Conservation (phyloP, 2,113 vertebrate genomes). For the Leptodactylus fuscus region DNA sequence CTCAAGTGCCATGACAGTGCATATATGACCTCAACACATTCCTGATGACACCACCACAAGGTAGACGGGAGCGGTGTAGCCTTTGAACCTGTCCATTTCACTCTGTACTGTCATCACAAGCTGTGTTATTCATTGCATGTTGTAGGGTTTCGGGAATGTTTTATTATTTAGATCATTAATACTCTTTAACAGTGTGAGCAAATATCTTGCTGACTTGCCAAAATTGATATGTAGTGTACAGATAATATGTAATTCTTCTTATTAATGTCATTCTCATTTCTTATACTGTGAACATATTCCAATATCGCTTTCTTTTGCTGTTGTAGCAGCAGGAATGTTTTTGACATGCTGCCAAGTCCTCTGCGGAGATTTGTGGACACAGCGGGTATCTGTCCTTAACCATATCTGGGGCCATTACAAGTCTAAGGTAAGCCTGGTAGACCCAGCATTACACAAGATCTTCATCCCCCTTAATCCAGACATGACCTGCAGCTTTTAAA, state of each 20-base stretch:
- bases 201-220: not conserved
- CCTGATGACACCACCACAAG: constrained; percentile 63
- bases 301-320: not conserved
- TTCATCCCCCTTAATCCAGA: constrained; percentile 52
- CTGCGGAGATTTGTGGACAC: constrained; percentile 29
- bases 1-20: constrained; percentile 60
- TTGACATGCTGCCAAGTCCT: constrained; percentile 41
- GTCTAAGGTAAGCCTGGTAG: constrained; percentile 38
- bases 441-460: constrained; percentile 44
- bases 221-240: not conserved
- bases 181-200: not conserved
- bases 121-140: constrained; percentile 14
- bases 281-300: not conserved
- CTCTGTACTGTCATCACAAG: constrained; percentile 40
- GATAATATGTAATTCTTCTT: not conserved
- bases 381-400: constrained; percentile 22
- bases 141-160: not conserved
- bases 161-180: constrained; percentile 8
- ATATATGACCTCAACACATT: constrained; percentile 64
- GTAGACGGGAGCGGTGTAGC: constrained; percentile 37
- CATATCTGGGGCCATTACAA: constrained; percentile 42
- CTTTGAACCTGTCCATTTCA: constrained; percentile 70
- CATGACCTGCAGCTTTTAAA: constrained; percentile 57
- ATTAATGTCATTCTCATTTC: not conserved
- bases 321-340: constrained; percentile 19